Evolutionary conservation across 2,113 vertebrate genomes (phyloP).

Genomic region (Dromiciops gliroides): DNA sequence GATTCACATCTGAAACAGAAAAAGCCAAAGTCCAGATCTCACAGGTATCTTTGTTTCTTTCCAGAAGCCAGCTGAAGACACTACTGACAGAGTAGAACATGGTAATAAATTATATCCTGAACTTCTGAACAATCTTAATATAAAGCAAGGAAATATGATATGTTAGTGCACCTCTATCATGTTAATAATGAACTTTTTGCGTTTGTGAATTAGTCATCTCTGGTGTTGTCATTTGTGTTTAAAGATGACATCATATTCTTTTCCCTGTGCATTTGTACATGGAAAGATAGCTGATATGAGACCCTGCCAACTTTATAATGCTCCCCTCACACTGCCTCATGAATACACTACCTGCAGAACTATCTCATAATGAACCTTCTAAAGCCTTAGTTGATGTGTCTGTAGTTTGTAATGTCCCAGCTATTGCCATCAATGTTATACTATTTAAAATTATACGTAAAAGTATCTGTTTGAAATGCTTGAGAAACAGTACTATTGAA

Average conservation of each 20-base stretch:
- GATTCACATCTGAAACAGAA: background rate
- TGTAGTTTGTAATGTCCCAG: background rate
- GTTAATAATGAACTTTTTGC: background rate
- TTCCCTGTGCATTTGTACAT: background rate
- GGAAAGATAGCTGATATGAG: background rate
- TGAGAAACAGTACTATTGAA: background rate
- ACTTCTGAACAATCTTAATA: constrained; percentile 14
- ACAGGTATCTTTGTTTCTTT: constrained; percentile 71
- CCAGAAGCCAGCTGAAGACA: constrained; percentile 85
- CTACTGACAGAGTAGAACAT: constrained; percentile 70
- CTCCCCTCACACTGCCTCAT: background rate
- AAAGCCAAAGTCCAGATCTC: constrained; percentile 29
- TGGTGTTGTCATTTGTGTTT: constrained; percentile 29
- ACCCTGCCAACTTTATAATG: background rate
- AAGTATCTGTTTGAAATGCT: too few relatives aligned
- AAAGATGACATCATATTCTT: background rate
- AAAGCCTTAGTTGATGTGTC: background rate
- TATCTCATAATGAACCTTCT: background rate
- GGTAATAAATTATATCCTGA: constrained; percentile 79
- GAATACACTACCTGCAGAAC: background rate
- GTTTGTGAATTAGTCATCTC: background rate
- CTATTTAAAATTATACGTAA: constrained; percentile 27
- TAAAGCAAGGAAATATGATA: constrained; percentile 13
- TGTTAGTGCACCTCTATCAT: background rate
- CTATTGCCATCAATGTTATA: background rate